phyloP scores from a whole-genome alignment of 2,113 vertebrate species.

The Silurus asotus region DNA sequence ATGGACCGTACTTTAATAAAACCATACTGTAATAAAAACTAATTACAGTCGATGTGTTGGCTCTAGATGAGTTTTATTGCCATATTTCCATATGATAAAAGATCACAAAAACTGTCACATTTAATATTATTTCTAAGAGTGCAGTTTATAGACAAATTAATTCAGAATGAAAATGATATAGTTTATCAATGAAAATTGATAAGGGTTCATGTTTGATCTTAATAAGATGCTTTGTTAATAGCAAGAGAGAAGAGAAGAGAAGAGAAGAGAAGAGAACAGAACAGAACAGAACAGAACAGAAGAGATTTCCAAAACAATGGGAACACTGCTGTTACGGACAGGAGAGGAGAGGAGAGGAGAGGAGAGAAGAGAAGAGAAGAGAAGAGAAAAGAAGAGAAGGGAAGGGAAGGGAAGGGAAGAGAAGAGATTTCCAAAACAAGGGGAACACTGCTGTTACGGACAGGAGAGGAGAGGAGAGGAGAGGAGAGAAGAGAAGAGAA shows the following conservation, averaged over 20 bases:
- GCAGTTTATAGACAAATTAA: not conserved
- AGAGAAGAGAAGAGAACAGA: not conserved
- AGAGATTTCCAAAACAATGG: too few relatives aligned
- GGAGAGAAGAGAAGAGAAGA: not conserved
- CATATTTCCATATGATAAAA: not conserved
- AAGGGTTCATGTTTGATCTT: not conserved
- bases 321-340: too few relatives aligned
- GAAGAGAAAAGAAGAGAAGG: not conserved
- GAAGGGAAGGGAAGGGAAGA: not conserved
- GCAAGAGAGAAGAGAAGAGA: too few relatives aligned
- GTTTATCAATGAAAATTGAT: not conserved
- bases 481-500: too few relatives aligned
- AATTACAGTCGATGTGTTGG: not conserved
- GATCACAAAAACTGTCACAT: not conserved
- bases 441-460: too few relatives aligned
- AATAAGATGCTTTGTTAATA: not conserved
- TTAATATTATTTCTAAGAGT: not conserved
- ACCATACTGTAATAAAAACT: not conserved
- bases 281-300: not conserved
- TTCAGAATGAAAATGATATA: slow-evolving; percentile 14
- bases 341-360: not conserved
- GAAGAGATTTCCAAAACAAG: too few relatives aligned
- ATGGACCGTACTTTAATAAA: too few relatives aligned
- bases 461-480: not conserved
- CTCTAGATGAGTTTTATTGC: not conserved